Evolutionary conservation across 1,140 invertebrate genomes (phyloP).

Genomic region (Panagrolaimus sp.): DNA sequence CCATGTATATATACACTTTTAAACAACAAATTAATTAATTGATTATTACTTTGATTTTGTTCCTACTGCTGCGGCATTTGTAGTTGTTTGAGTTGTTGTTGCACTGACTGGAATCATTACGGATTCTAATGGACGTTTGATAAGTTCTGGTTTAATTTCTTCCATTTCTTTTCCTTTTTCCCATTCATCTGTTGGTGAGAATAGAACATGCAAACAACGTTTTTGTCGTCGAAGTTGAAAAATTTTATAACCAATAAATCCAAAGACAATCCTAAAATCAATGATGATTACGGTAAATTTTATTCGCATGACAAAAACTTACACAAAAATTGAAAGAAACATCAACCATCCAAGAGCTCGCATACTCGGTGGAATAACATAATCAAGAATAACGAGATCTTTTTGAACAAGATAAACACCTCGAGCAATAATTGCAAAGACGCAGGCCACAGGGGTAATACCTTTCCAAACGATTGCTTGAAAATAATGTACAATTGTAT

Average conservation of each 20-base stretch:
- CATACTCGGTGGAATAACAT: background rate
- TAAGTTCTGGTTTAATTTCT: background rate
- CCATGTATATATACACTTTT: too few species aligned
- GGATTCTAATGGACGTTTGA: too few species aligned
- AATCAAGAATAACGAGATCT: background rate
- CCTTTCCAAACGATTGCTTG: background rate
- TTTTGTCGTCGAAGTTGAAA: conserved; percentile 6
- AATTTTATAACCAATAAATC: background rate
- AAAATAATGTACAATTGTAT: background rate
- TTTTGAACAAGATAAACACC: background rate
- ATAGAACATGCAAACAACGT: background rate
- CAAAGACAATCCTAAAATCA: background rate
- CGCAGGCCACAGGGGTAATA: background rate
- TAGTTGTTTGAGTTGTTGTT: too few species aligned
- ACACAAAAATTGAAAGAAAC: background rate
- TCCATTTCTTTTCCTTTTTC: background rate
- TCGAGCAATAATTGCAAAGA: background rate
- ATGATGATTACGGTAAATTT: background rate
- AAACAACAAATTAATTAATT: too few species aligned
- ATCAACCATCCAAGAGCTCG: background rate
- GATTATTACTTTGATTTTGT: too few species aligned
- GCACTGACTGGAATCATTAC: too few species aligned
- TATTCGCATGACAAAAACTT: background rate
- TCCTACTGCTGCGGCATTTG: too few species aligned
- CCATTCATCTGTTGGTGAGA: conserved; percentile 2